Base-by-base conservation (phyloP, 2,888 invertebrate genomes). In the Drosophila lacicola region DNA sequence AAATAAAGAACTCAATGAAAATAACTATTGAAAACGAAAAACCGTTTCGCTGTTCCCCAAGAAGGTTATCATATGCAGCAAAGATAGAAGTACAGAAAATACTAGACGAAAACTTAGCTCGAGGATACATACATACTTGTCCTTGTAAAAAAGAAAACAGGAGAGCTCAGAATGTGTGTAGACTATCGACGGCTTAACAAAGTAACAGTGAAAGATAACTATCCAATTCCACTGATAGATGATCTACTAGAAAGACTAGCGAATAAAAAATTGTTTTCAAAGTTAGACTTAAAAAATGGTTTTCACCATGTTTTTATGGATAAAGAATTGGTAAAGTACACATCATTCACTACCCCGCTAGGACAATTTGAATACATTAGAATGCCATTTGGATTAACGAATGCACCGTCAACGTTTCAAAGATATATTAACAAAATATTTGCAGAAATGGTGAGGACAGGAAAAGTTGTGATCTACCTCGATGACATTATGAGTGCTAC, bases 341-440 rank as follows among this genome's bases (percentile, higher is more conserved):
- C 37, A n/a, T 14, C 37, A n/a, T 39, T 39, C 8, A 25, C n/a
- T 6, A 25, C 13, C 5, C 44, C 44, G 2, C 13, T 45, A 13
- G 44, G 21, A 13, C 25, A 45, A 4, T 45, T 45, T 5, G n/a
- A 45, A n/a, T 45, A 21, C 21, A 25, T 45, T 13, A 21, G n/a
- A 21, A 44, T 44, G 25, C 44, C 19, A 19, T 42, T 42, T 19
- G 42, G 19, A 42, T 42, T 42, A 19, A 42, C 42, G 11, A 42
- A 42, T 42, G 8, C 29, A 29, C 29, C 29, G 29, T 29, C 29
- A 29, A 29, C 8, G 29, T 29, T 29, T 29, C 29, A 29, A 29
- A 29, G 29, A 29, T 8, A 29, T 29, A 29, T 29, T 25, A 29
- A 29, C 29, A 8, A 29, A 29, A 29, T 29, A 29, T 29, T 29